Evolutionary conservation across 2,113 vertebrate species (phyloP).

Genomic region (Dromas ardeola): DNA sequence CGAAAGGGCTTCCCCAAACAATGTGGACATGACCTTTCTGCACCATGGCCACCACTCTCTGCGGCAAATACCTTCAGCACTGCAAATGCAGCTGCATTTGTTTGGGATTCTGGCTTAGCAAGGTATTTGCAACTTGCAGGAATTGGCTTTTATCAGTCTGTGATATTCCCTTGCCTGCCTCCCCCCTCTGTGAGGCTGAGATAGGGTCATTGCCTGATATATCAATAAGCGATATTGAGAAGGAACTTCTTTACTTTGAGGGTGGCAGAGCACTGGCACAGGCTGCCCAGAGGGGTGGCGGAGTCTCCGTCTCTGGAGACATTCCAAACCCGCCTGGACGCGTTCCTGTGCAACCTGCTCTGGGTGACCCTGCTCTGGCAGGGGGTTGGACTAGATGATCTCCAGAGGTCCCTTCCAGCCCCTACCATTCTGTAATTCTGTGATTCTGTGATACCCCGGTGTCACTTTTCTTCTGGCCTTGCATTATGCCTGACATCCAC

Average conservation of each 20-base stretch:
- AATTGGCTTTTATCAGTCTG: background rate
- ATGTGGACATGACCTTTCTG: background rate
- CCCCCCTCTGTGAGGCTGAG: background rate
- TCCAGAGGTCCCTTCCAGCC: too few species aligned
- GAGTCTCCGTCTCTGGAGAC: too few species aligned
- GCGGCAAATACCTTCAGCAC: background rate
- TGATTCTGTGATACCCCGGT: background rate
- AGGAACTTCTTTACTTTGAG: too few species aligned
- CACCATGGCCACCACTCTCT: background rate
- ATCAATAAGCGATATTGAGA: background rate
- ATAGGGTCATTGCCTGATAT: background rate
- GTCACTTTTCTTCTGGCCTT: background rate
- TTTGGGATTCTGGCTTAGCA: background rate
- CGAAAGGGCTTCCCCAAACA: background rate
- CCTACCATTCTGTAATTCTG: too few species aligned
- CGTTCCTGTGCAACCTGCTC: too few species aligned
- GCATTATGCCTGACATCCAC: accelerated
- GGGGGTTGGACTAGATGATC: too few species aligned
- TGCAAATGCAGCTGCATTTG: background rate
- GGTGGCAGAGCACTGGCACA: too few species aligned
- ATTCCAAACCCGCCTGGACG: too few species aligned
- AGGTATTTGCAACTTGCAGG: background rate
- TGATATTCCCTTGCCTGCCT: background rate
- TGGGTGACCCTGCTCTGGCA: too few species aligned
- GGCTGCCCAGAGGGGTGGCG: too few species aligned